Evolutionary conservation across 1,140 invertebrate genomes (phyloP).

Genomic region (Manduca sexta): DNA sequence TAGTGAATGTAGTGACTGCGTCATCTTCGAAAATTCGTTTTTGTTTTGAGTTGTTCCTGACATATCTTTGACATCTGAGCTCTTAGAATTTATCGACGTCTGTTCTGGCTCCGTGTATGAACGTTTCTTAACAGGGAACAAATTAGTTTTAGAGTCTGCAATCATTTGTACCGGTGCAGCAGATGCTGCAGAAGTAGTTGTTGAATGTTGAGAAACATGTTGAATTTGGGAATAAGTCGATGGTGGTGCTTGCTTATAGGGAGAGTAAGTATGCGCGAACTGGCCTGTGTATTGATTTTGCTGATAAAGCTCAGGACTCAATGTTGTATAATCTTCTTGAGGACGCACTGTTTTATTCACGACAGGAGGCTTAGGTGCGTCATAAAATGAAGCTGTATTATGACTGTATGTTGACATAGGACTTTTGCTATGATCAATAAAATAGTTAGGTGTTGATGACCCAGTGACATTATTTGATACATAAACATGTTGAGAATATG

Average conservation of each 20-base stretch:
- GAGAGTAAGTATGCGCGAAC: slow-evolving; percentile 58
- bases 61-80: slow-evolving; percentile 28
- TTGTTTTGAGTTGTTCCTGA: slow-evolving; percentile 17
- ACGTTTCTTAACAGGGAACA: slow-evolving; percentile 74
- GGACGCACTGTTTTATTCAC: slow-evolving; percentile 41
- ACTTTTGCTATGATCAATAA: slow-evolving; percentile 63
- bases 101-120: slow-evolving; percentile 73
- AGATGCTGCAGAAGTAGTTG: slow-evolving; percentile 15
- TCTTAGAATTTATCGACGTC: slow-evolving; percentile 13
- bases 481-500: slow-evolving; percentile 77
- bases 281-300: slow-evolving; percentile 61
- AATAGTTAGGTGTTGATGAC: slow-evolving; percentile 53
- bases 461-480: slow-evolving; percentile 69
- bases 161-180: slow-evolving; percentile 24
- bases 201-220: slow-evolving; percentile 36
- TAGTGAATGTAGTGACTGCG: slow-evolving; percentile 24
- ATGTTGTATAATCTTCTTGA: slow-evolving; percentile 49
- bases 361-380: slow-evolving; percentile 68
- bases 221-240: slow-evolving; percentile 52
- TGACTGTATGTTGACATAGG: slow-evolving; percentile 60
- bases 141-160: slow-evolving; percentile 41
- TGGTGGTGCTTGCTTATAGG: slow-evolving; percentile 38
- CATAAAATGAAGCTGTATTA: slow-evolving; percentile 69
- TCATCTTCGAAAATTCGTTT: slow-evolving; percentile 37
- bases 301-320: slow-evolving; percentile 62